Evolutionary conservation across 2,888 invertebrate species (phyloP).

Genomic region (Nineta flava): DNA sequence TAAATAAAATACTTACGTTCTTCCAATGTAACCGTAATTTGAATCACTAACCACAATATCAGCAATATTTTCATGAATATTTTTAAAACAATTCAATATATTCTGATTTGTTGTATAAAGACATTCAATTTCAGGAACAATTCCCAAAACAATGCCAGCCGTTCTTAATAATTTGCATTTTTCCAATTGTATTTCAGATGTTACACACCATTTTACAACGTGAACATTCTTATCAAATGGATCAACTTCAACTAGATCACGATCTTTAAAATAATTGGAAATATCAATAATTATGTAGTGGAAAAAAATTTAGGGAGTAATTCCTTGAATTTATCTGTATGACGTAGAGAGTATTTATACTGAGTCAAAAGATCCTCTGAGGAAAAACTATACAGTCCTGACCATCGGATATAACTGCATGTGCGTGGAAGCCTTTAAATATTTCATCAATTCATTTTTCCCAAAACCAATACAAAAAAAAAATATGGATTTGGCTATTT

Average conservation of each 20-base stretch:
- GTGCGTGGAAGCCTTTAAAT: too few species aligned
- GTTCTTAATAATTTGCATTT: constrained; percentile 38
- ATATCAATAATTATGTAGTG: neutral
- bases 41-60: constrained; percentile 40
- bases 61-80: constrained; percentile 28
- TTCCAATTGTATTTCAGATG: constrained; percentile 27
- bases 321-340: too few species aligned
- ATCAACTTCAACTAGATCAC: constrained; percentile 12
- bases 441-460: too few species aligned
- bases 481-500: too few species aligned
- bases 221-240: constrained; percentile 8
- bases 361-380: too few species aligned
- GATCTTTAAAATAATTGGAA: constrained; percentile 11
- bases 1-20: constrained; percentile 30
- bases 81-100: constrained; percentile 32
- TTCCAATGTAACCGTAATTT: constrained; percentile 39
- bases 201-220: constrained; percentile 37
- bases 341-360: too few species aligned
- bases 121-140: constrained; percentile 35
- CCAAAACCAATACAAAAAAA: too few species aligned
- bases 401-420: too few species aligned
- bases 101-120: constrained; percentile 21
- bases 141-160: constrained; percentile 33
- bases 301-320: too few species aligned
- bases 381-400: too few species aligned